Conservation (phyloP, 1,140 invertebrate genomes). For the Ladona fulva region DNA sequence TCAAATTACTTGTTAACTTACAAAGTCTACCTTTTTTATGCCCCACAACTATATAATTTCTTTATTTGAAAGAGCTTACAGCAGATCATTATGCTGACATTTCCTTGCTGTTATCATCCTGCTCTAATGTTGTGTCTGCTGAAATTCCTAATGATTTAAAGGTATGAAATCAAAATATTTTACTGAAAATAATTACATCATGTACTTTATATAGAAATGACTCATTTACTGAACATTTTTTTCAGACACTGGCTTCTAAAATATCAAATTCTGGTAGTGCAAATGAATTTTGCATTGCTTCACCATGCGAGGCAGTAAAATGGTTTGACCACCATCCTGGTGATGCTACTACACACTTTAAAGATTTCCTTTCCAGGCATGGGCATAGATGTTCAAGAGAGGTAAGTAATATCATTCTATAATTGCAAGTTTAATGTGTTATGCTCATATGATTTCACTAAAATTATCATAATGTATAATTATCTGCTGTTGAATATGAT, state of each 20-base stretch:
- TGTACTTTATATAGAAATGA: too few species aligned
- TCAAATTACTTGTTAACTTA: background rate
- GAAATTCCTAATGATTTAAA: conserved; percentile 46
- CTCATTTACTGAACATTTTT: conserved; percentile 17
- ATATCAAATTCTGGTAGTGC: conserved; percentile 39
- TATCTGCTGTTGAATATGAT: too few species aligned
- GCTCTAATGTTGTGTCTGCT: conserved; percentile 55
- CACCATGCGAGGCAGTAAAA: conserved; percentile 40
- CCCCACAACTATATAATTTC: background rate
- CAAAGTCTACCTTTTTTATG: background rate
- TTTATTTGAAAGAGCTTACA: background rate
- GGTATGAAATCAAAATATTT: conserved; percentile 24
- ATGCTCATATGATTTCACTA: too few species aligned
- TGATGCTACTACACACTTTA: conserved; percentile 39
- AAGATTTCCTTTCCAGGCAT: conserved; percentile 55
- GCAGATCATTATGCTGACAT: conserved; percentile 50
- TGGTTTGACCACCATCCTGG: conserved; percentile 50
- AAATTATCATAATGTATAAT: too few species aligned
- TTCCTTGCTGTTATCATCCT: conserved; percentile 52
- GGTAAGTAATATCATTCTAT: too few species aligned
- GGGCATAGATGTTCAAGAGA: conserved; percentile 67
- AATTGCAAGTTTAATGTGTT: too few species aligned
- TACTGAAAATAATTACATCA: too few species aligned
- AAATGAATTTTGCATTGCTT: conserved; percentile 44
- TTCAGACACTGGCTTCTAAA: conserved; percentile 44